phyloP scores from a whole-genome alignment of 1,140 invertebrate genomes.

The Danaus plexippus region DNA sequence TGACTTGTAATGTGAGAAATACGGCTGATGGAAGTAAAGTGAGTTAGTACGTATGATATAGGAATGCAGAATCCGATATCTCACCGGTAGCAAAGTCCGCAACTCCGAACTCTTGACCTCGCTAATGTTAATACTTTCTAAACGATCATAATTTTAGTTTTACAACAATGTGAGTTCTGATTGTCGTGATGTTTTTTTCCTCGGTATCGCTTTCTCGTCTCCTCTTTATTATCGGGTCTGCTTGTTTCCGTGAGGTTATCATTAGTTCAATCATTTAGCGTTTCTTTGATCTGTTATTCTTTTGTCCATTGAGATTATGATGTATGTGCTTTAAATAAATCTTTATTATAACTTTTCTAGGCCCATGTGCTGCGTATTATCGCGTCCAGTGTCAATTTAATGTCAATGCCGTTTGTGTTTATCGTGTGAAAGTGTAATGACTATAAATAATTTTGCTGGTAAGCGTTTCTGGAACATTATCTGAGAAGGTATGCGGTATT shows the following conservation, averaged over 20 bases:
- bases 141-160: conserved; percentile 35
- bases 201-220: conserved; percentile 52
- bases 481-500: background rate
- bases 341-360: conserved; percentile 6
- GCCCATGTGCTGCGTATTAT: background rate
- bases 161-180: conserved; percentile 15
- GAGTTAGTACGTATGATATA: too few relatives aligned
- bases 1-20: too few relatives aligned
- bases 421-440: conserved; percentile 22
- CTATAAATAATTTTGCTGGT: conserved; percentile 17
- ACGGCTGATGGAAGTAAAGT: too few relatives aligned
- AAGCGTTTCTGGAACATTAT: conserved; percentile 14
- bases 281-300: too few relatives aligned
- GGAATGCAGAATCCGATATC: conserved; percentile 7
- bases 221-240: conserved; percentile 35
- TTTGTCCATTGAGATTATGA: background rate
- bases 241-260: too few relatives aligned
- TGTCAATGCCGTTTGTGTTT: conserved; percentile 14
- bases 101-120: conserved; percentile 40
- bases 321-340: conserved; percentile 2
- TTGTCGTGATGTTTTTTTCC: conserved; percentile 35
- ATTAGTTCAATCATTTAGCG: too few relatives aligned
- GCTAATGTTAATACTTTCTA: conserved; percentile 52
- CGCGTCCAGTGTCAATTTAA: conserved; percentile 7
- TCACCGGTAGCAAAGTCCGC: conserved; percentile 22